Percentiles rank a stretch among this genome's conserved stretches.
These are phyloP conservation scores for Phthorimaea operculella DNA, from an alignment of 1,140 invertebrate species.

Conservation along the genomic window DNA sequence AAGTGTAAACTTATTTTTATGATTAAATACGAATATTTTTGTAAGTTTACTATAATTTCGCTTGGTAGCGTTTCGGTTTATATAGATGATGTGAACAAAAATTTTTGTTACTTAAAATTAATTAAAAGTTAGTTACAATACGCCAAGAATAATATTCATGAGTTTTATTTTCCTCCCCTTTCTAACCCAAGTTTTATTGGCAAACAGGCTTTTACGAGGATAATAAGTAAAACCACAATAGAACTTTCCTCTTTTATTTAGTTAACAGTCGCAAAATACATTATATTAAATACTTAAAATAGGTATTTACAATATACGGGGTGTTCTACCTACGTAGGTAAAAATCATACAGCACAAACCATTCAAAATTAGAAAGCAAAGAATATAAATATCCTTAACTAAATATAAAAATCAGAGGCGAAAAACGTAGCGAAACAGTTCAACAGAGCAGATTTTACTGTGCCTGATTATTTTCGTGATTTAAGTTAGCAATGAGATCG, in stretches of 20 bases:
- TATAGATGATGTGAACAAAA: conserved; percentile 56
- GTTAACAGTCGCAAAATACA: conserved; percentile 62
- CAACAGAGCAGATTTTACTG: not conserved
- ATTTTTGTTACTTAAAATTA: conserved; percentile 67
- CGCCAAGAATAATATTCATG: conserved; percentile 50
- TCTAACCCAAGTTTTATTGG: not conserved
- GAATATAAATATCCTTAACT: conserved; percentile 30
- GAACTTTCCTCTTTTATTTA: conserved; percentile 52
- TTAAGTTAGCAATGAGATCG: conserved; percentile 8
- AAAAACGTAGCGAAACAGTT: not conserved
- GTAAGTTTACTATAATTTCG: conserved; percentile 63
- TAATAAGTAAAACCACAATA: not conserved
- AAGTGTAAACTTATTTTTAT: conserved; percentile 62
- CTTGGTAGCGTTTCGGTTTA: conserved; percentile 59
- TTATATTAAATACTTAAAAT: conserved; percentile 60
- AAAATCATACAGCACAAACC: conserved; percentile 56
- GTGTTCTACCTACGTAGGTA: conserved; percentile 64
- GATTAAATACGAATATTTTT: conserved; percentile 62
- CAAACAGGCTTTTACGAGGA: not conserved
- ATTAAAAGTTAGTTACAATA: conserved; percentile 67
- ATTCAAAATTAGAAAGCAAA: conserved; percentile 56
- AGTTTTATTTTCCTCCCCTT: conserved; percentile 31
- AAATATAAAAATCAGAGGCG: conserved; percentile 5
- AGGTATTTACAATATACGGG: conserved; percentile 62
- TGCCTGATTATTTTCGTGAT: too few relatives aligned